Evolutionary conservation across 2,113 vertebrate genomes (phyloP), one percentile per base, ranked within the genome.

Genomic region (Heterocephalus glaber): DNA sequence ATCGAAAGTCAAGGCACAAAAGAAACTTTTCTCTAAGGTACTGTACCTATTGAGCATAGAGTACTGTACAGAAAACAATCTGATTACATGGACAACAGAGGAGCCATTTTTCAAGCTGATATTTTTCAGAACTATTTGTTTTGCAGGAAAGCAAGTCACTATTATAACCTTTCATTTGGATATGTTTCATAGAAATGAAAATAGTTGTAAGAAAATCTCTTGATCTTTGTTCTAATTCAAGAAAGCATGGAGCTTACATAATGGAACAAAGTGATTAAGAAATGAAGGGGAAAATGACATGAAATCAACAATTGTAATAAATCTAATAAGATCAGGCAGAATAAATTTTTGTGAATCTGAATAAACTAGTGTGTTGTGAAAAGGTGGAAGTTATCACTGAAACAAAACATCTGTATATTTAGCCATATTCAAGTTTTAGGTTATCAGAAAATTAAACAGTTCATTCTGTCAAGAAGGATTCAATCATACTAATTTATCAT

Each of bases 61-160:
- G 20, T 52, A 74, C 70, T 74, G 22, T 26, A 84, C 47, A 72
- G 68, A 35, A 95, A 26, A 20, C 86, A 89, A 30, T 61, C 12
- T 92, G 66, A 89, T 81, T 89, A 41, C 22, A 13, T 41, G 1
- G 61, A 17, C 8, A 80, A 12, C 80, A 89, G 38, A 70, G 54
- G 47, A 49, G n/a, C 30, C 79, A 41, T 17, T 49, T 54, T 47
- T 68, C 20, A 22, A 58, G 52, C 16, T 82, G 20, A 66, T 54
- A 52, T 83, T 80, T 92, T 89, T 49, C 12, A 94, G 74, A 83
- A 92, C 30, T 76, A n/a, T 86, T 88, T 74, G 5, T 74, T 56
- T 87, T 87, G 7, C 11, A 72, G 61, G 16, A 92, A 86, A 89
- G 24, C 58, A 76, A 38, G 87, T 80, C 7, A 74, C 49, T 88